Conservation (phyloP, 2,797 vertebrate species). For the Anableps anableps region DNA sequence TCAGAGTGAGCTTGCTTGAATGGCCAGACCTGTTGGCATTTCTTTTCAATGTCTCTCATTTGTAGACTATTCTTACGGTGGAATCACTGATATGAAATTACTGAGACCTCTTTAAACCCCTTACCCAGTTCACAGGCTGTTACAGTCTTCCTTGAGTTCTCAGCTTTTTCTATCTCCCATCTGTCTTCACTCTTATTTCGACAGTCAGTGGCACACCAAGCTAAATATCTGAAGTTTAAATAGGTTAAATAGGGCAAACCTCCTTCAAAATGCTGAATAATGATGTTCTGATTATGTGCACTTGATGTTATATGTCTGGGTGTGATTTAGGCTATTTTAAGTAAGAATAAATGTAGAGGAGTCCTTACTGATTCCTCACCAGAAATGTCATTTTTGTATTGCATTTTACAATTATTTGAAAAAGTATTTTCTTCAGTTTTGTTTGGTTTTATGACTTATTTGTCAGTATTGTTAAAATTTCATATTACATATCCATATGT, state of each 20-base stretch:
- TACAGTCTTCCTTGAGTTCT: too few relatives aligned
- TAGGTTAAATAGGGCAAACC: not conserved
- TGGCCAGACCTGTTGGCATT: too few relatives aligned
- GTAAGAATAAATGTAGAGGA: not conserved
- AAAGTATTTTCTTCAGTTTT: not conserved
- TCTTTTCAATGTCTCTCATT: too few relatives aligned
- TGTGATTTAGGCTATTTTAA: not conserved
- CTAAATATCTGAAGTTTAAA: too few relatives aligned
- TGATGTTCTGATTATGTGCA: not conserved
- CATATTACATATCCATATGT: not conserved
- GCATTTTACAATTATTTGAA: not conserved
- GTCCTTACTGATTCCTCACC: not conserved
- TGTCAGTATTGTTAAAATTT: not conserved
- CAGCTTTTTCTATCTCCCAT: too few relatives aligned
- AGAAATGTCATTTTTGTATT: not conserved
- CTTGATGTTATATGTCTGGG: not conserved
- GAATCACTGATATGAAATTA: too few relatives aligned
- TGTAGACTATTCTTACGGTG: too few relatives aligned
- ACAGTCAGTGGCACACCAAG: too few relatives aligned
- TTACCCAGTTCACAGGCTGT: too few relatives aligned
- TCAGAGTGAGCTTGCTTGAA: too few relatives aligned
- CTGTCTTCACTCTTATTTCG: too few relatives aligned
- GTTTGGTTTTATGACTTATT: not conserved
- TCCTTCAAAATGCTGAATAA: not conserved
- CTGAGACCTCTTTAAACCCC: too few relatives aligned